phyloP scores from a whole-genome alignment of 2,797 vertebrate genomes.

The Graptemys geographica region DNA sequence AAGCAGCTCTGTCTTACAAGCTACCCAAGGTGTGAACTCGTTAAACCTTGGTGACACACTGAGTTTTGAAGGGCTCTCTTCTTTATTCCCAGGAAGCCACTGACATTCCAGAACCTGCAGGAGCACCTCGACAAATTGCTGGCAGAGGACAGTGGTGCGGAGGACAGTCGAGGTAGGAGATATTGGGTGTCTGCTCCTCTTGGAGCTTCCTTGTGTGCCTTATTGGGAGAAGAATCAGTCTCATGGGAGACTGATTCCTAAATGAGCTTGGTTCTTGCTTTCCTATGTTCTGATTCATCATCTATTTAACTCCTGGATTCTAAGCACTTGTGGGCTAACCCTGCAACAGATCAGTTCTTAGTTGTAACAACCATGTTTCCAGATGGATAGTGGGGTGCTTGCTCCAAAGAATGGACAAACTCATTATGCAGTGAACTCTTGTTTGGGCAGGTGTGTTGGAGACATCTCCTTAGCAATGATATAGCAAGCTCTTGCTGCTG shows the following conservation, averaged over 20 bases:
- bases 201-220: background rate
- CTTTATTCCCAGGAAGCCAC: slow-evolving; percentile 85
- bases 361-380: background rate
- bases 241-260: background rate
- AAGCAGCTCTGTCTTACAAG: background rate
- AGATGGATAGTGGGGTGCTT: background rate
- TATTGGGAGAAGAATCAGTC: background rate
- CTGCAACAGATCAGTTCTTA: background rate
- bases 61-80: slow-evolving; percentile 31
- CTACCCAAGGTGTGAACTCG: background rate
- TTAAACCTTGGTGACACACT: background rate
- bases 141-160: slow-evolving; percentile 81
- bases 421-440: background rate
- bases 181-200: background rate
- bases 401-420: background rate
- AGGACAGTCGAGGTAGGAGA: slow-evolving; percentile 85
- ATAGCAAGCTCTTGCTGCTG: background rate
- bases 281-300: background rate
- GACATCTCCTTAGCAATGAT: background rate
- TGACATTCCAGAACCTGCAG: slow-evolving; percentile 93
- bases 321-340: background rate
- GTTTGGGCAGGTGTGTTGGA: background rate
- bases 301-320: background rate
- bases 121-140: slow-evolving; percentile 90
- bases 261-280: background rate